Percentiles rank a stretch among this genome's conserved stretches.
Evolutionary conservation across 1,140 invertebrate species (phyloP).

Genomic region (Philopotamus ludificatus): DNA sequence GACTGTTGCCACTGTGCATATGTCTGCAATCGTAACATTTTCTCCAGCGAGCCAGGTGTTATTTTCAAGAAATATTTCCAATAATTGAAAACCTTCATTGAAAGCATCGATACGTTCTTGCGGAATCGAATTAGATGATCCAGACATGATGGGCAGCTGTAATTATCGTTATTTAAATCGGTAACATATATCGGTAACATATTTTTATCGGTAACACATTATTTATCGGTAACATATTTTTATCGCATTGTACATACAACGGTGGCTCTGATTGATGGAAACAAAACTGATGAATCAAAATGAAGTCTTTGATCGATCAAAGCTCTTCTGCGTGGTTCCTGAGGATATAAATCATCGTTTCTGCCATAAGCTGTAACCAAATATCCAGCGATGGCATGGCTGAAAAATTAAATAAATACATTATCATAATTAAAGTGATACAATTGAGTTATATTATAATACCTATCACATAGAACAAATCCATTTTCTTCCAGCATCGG

Average conservation of each 20-base stretch:
- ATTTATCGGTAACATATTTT: too few species aligned
- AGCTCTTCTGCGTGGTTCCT: constrained; percentile 55
- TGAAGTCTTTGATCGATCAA: constrained; percentile 58
- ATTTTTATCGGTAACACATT: too few species aligned
- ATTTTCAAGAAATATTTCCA: constrained; percentile 47
- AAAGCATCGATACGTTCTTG: constrained; percentile 45
- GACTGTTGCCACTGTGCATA: constrained; percentile 44
- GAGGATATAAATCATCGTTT: constrained; percentile 57
- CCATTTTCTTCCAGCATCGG: constrained; percentile 70
- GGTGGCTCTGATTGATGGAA: constrained; percentile 43
- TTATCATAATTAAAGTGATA: not conserved
- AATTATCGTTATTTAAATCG: too few species aligned
- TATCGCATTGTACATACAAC: constrained; percentile 43
- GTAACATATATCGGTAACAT: too few species aligned
- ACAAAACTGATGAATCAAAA: constrained; percentile 59
- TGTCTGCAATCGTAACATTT: constrained; percentile 45
- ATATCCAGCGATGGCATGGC: constrained; percentile 62
- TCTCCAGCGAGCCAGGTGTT: constrained; percentile 48
- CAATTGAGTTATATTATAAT: not conserved
- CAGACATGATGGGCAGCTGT: not conserved
- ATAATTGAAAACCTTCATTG: constrained; percentile 45
- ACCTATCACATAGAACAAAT: constrained; percentile 63
- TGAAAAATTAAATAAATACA: constrained; percentile 41
- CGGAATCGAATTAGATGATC: not conserved
- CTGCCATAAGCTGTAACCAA: constrained; percentile 58